Evolutionary conservation across 2,797 vertebrate genomes (phyloP), one percentile per base, ranked within the genome.

Genomic region (Falco berigora): DNA sequence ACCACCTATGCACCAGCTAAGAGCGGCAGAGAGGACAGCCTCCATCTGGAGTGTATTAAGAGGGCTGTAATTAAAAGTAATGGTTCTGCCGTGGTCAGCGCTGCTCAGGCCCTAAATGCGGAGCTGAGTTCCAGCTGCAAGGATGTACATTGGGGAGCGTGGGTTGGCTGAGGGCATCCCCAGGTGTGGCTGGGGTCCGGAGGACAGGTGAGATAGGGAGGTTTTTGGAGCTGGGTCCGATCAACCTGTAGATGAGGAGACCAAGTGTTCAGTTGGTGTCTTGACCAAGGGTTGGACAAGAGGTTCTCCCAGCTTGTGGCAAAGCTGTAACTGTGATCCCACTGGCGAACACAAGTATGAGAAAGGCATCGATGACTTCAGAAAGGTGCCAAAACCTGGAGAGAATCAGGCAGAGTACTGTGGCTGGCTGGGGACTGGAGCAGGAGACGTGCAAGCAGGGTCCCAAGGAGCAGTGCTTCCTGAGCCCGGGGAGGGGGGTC

Each of bases 401-500:
- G 7, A 34, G 32, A 49, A 38, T 68, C 13, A 6, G 24, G 25
- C 16, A 17, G 72, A 88, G 50, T 24, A 27, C 23, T 14, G 4
- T 9, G 58, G 15, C 62, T 95, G 53, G 10, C 34, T 2, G 4
- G 30, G 28, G 10, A 4, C 49, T 56, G 22, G 58, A 89, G 46
- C 32, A 82, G 52, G 40, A 58, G 62, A 6, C 22, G 12, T 36
- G 38, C 0, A 5, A 42, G 19, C 2, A 1, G 12, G 24, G 20
- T 8, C 15, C 14, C 16, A 50, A 27, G 61, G 34, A 66, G 12
- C 62, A 36, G 32, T 17, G 28, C 32, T 84, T 84, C 58, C 40
- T 2, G 1, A 10, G n/a, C 19, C 4, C 0, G 4, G 12, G 30
- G 6, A 55, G 13, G 40, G 24, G 36, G 14, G 3, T 34, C 68